Percentiles rank a stretch among this genome's conserved stretches.
Conservation (phyloP, 2,113 vertebrate genomes). For the Vicugna pacos region DNA sequence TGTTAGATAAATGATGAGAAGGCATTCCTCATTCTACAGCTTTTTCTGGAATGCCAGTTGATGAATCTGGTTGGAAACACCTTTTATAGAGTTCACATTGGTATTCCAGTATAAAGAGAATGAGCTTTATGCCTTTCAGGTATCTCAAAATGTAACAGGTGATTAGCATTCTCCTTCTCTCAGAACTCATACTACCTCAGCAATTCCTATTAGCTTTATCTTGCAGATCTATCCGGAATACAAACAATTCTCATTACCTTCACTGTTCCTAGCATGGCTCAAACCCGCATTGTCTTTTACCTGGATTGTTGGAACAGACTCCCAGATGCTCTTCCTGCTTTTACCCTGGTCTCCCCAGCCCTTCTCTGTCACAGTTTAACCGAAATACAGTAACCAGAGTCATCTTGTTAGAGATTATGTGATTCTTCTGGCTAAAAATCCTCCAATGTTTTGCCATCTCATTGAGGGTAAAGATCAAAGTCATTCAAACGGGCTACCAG, state of each 20-base stretch:
- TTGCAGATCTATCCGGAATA: not conserved
- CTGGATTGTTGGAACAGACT: not conserved
- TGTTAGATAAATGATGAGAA: not conserved
- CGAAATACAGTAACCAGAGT: not conserved
- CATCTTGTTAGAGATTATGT: not conserved
- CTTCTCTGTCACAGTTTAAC: not conserved
- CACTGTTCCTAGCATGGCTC: not conserved
- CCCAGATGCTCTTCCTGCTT: not conserved
- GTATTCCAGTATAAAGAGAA: not conserved
- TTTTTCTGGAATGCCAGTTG: not conserved
- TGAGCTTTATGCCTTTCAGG: not conserved
- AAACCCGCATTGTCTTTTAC: not conserved
- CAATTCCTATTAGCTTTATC: not conserved
- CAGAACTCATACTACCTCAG: not conserved
- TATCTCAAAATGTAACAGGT: not conserved
- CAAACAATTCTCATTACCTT: not conserved
- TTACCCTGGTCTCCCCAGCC: not conserved
- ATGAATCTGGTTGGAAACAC: not conserved
- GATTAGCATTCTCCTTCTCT: constrained; percentile 9
- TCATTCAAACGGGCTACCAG: not conserved
- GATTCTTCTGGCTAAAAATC: not conserved
- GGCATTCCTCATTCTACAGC: not conserved
- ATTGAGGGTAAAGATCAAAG: not conserved
- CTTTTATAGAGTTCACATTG: not conserved
- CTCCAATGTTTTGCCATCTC: not conserved